Conservation (phyloP, 1,140 invertebrate species). For the Drosophila biarmipes region DNA sequence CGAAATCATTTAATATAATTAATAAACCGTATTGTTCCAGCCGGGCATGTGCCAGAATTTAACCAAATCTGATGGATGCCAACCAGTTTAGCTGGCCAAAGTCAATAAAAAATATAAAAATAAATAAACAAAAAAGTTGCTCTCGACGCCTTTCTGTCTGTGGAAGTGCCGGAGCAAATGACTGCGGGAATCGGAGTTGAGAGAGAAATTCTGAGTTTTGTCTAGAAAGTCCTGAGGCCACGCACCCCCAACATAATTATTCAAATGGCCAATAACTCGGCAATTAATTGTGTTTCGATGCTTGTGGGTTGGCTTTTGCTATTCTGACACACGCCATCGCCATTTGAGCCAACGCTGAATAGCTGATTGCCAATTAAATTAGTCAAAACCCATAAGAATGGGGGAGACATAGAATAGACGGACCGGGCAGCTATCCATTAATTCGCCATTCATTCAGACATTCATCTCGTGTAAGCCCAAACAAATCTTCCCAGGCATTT, state of each 20-base stretch:
- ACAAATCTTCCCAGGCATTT: conserved; percentile 45
- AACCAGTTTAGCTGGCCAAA: conserved; percentile 38
- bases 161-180: conserved; percentile 33
- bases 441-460: conserved; percentile 66
- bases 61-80: conserved; percentile 35
- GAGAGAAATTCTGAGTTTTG: not conserved
- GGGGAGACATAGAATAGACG: not conserved
- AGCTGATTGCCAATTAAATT: conserved; percentile 76
- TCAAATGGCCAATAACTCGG: conserved; percentile 54
- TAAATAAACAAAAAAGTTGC: conserved; percentile 11
- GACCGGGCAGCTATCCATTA: conserved; percentile 51
- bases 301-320: conserved; percentile 10
- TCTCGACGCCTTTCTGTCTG: conserved; percentile 56
- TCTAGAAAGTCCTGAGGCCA: conserved; percentile 1
- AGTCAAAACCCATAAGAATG: conserved; percentile 47
- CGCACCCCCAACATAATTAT: conserved; percentile 41
- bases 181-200: not conserved
- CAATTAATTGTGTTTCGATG: conserved; percentile 56
- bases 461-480: conserved; percentile 35
- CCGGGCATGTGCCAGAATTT: conserved; percentile 24
- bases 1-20: conserved; percentile 51
- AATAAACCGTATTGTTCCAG: conserved; percentile 40
- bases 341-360: conserved; percentile 69
- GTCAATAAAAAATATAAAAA: conserved; percentile 6
- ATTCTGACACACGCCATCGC: conserved; percentile 54